Evolutionary conservation across 2,797 vertebrate species (phyloP).

Genomic region (Glossophaga mutica): DNA sequence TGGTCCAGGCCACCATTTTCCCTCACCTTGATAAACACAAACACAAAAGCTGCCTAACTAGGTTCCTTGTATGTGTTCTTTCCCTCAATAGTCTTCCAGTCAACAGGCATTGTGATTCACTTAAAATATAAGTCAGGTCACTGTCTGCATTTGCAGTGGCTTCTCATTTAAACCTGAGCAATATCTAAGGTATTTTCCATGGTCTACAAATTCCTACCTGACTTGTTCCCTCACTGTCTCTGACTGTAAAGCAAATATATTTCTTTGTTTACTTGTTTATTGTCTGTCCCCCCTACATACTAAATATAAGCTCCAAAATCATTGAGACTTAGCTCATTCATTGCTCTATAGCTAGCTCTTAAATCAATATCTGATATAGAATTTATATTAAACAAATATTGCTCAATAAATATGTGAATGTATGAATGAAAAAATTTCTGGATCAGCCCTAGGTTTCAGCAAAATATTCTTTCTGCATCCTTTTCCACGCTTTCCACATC

Average conservation of each 20-base stretch:
- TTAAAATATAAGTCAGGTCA: not conserved
- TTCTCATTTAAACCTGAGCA: not conserved
- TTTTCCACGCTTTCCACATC: conserved; percentile 35
- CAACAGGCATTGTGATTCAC: not conserved
- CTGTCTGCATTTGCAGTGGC: not conserved
- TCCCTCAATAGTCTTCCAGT: not conserved
- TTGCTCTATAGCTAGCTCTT: not conserved
- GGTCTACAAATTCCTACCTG: not conserved
- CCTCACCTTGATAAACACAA: not conserved
- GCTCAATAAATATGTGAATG: not conserved
- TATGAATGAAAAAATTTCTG: not conserved
- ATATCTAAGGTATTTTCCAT: not conserved
- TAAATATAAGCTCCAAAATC: not conserved
- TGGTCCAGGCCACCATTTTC: not conserved
- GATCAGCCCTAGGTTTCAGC: not conserved
- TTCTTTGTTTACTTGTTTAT: not conserved
- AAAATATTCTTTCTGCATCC: conserved; percentile 1
- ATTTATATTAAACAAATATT: conserved; percentile 12
- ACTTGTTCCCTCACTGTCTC: not conserved
- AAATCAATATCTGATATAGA: not conserved
- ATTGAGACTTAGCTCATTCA: not conserved
- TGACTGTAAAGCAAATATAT: not conserved
- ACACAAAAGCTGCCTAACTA: not conserved
- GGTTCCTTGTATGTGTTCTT: not conserved
- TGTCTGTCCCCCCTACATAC: not conserved